Conservation (phyloP, 1,140 invertebrate genomes). For the Lasaia peninsularis region DNA sequence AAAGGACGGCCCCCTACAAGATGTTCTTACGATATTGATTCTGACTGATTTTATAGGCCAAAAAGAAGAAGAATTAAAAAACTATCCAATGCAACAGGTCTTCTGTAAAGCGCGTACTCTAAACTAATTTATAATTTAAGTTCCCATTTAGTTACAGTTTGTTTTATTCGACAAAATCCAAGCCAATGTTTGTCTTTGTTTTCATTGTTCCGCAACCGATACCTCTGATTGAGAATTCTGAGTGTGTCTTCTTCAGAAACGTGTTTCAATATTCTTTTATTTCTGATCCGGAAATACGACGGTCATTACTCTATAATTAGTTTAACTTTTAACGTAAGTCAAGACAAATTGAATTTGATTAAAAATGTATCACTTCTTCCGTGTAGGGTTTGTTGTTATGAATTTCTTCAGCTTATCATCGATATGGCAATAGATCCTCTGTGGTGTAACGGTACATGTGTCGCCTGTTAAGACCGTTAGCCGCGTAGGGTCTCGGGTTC, state of each 20-base stretch:
- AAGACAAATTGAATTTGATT: neutral
- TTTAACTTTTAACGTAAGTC: neutral
- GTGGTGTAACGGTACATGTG: too few species aligned
- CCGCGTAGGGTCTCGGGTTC: too few species aligned
- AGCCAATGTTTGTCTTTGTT: constrained; percentile 11
- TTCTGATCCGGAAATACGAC: neutral
- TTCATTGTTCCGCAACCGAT: constrained; percentile 1
- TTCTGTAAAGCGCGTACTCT: neutral
- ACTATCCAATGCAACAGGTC: neutral
- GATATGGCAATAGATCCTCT: too few species aligned
- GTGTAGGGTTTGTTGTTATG: too few species aligned
- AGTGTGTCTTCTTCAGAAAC: constrained; percentile 4
- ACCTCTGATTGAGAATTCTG: constrained; percentile 8
- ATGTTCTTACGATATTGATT: too few species aligned
- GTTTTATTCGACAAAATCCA: constrained; percentile 7
- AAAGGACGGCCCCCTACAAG: too few species aligned
- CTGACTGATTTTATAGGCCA: too few species aligned
- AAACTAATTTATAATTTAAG: neutral
- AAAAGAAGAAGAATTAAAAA: too few species aligned
- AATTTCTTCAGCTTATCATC: too few species aligned
- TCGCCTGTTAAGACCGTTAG: too few species aligned
- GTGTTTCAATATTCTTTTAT: constrained; percentile 7
- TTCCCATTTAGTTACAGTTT: neutral
- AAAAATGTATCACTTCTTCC: too few species aligned
- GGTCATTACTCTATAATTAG: neutral